These are phyloP conservation scores for Cynopterus sphinx DNA, from an alignment of 2,797 vertebrate genomes.

Conservation along the genomic window DNA sequence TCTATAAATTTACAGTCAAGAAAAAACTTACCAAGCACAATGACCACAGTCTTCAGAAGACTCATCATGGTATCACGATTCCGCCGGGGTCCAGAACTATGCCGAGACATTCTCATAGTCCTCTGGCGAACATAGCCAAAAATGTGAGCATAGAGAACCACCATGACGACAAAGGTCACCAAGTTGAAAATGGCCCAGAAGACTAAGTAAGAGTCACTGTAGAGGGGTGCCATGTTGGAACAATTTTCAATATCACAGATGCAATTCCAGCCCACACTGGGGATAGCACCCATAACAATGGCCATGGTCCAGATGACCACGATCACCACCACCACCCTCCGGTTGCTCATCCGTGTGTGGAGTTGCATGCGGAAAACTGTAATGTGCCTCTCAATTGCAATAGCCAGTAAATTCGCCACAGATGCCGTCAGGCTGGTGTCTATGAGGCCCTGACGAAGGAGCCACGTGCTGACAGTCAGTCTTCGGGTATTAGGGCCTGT, in stretches of 20 bases:
- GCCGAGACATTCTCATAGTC: conserved; percentile 99
- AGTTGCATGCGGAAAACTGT: conserved; percentile 99
- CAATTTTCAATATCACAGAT: conserved; percentile 94
- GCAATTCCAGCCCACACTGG: conserved; percentile 99
- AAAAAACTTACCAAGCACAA: conserved; percentile 93
- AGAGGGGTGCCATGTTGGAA: conserved; percentile 99
- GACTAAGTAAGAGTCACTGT: conserved; percentile 98
- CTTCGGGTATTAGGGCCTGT: conserved; percentile 97
- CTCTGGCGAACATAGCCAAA: conserved; percentile 98
- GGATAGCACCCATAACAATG: conserved; percentile 98
- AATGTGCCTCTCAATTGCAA: conserved; percentile 98
- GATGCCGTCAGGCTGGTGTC: conserved; percentile 98
- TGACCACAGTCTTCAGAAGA: conserved; percentile 97
- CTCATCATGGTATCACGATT: conserved; percentile 99
- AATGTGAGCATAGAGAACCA: conserved; percentile 98
- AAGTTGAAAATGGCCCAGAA: conserved; percentile 99
- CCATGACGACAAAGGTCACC: conserved; percentile 99
- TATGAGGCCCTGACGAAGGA: conserved; percentile 97
- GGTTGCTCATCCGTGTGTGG: conserved; percentile 98
- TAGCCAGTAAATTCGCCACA: conserved; percentile 97
- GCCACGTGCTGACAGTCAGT: conserved; percentile 96
- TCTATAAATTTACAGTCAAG: not conserved
- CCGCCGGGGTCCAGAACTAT: conserved; percentile 96
- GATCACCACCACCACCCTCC: conserved; percentile 97
- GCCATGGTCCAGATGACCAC: conserved; percentile 99